These are phyloP conservation scores for Laspeyria flexula DNA, from an alignment of 2,888 invertebrate genomes.

Conservation along the genomic window DNA sequence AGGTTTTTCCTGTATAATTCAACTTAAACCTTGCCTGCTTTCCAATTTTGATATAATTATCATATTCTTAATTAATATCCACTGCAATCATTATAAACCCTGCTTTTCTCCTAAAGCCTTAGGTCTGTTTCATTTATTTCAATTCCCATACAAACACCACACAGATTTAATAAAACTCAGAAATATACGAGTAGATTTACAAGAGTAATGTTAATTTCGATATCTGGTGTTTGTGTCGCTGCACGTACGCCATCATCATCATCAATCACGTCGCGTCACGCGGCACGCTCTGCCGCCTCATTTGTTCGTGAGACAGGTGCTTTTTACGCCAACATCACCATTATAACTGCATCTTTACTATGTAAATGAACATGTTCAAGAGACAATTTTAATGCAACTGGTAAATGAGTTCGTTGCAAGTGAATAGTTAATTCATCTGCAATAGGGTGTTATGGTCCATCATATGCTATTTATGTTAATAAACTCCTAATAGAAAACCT, in stretches of 20 bases:
- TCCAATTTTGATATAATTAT: no score
- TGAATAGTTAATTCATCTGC: slow-evolving; percentile 3
- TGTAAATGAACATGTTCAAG: slow-evolving; percentile 35
- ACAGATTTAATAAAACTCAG: background rate
- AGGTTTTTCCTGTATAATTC: no score
- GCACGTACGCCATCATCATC: slow-evolving; percentile 61
- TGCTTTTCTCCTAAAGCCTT: background rate
- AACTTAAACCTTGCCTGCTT: no score
- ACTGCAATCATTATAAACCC: background rate
- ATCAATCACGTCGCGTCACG: slow-evolving; percentile 70
- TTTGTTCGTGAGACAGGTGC: slow-evolving; percentile 53
- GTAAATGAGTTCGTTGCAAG: slow-evolving; percentile 14
- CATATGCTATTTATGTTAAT: slow-evolving; percentile 23
- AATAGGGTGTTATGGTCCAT: slow-evolving; percentile 20
- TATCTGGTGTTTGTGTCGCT: slow-evolving; percentile 42
- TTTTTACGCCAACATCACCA: slow-evolving; percentile 29
- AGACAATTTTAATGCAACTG: slow-evolving; percentile 28
- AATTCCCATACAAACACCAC: background rate
- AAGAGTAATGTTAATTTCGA: slow-evolving; percentile 16
- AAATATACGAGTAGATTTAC: background rate
- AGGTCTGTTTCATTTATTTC: background rate
- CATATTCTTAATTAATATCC: no score
- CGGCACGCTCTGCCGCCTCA: slow-evolving; percentile 56
- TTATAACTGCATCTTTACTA: slow-evolving; percentile 37
- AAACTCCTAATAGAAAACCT: slow-evolving; percentile 10